phyloP scores from a whole-genome alignment of 1,140 invertebrate species.

The Brachionus koreanus region DNA sequence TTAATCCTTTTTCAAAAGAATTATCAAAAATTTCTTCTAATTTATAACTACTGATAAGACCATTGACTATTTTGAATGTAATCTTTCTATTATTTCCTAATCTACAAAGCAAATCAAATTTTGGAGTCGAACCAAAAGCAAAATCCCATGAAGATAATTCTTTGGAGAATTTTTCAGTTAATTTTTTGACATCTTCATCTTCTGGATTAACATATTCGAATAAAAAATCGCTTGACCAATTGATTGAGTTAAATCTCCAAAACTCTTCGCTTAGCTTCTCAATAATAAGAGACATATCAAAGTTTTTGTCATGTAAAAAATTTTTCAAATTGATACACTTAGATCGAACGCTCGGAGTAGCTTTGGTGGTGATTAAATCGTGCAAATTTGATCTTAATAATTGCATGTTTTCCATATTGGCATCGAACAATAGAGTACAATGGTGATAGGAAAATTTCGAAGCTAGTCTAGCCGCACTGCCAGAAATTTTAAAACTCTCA shows the following conservation, averaged over 20 bases:
- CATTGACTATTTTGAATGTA: neutral
- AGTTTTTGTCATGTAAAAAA: neutral
- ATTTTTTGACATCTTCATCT: neutral
- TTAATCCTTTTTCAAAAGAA: neutral
- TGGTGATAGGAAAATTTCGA: constrained; percentile 83
- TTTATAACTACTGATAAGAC: neutral
- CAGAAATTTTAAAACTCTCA: constrained; percentile 69
- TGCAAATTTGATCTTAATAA: constrained; percentile 52
- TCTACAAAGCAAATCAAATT: constrained; percentile 64
- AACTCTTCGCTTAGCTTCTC: constrained; percentile 16
- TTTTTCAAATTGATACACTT: constrained; percentile 51
- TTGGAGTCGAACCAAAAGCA: constrained; percentile 80
- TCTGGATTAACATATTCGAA: constrained; percentile 32
- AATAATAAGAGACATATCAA: constrained; percentile 26
- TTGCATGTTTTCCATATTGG: constrained; percentile 68
- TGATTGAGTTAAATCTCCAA: constrained; percentile 43
- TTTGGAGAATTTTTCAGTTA: constrained; percentile 63
- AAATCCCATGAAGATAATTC: constrained; percentile 77
- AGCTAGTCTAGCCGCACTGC: constrained; percentile 83
- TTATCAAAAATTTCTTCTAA: neutral
- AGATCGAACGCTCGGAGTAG: constrained; percentile 73
- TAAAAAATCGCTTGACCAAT: constrained; percentile 4
- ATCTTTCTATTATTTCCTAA: neutral
- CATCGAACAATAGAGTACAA: constrained; percentile 81
- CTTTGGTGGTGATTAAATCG: constrained; percentile 69